These are phyloP conservation scores for Drosophila macrospina DNA, from an alignment of 2,888 invertebrate genomes.

Conservation along the genomic window DNA sequence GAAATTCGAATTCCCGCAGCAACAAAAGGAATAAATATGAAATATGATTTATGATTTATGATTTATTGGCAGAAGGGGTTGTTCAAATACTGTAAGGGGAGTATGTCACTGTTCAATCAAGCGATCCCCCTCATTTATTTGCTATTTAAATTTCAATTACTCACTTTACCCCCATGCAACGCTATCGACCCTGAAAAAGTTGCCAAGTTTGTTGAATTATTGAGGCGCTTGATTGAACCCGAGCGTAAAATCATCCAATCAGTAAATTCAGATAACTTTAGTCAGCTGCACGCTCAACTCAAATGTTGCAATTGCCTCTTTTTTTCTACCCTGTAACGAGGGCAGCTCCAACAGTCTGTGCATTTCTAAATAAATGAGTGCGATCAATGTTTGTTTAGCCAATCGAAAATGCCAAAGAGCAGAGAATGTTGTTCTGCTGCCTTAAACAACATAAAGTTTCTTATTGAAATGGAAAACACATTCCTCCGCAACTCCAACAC, in stretches of 20 bases:
- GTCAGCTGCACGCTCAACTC: slow-evolving; percentile 4
- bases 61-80: not conserved
- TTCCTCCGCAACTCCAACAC: slow-evolving; percentile 1
- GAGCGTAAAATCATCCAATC: slow-evolving; percentile 68
- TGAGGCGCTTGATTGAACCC: slow-evolving; percentile 69
- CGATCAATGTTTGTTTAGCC: not conserved
- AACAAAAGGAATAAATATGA: slow-evolving; percentile 22
- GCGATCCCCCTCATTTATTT: slow-evolving; percentile 51
- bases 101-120: not conserved
- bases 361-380: not conserved
- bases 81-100: too few species aligned
- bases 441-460: too few species aligned
- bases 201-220: slow-evolving; percentile 66
- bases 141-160: slow-evolving; percentile 77
- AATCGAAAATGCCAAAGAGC: not conserved
- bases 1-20: slow-evolving; percentile 30
- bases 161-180: slow-evolving; percentile 11
- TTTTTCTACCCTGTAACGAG: slow-evolving; percentile 9
- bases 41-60: slow-evolving; percentile 42
- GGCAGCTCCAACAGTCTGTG: not conserved
- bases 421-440: too few species aligned
- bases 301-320: slow-evolving; percentile 51
- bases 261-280: slow-evolving; percentile 25
- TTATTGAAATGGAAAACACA: not conserved
- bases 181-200: slow-evolving; percentile 27